Evolutionary conservation across 2,113 vertebrate species (phyloP).

Genomic region (Ailurus styani): DNA sequence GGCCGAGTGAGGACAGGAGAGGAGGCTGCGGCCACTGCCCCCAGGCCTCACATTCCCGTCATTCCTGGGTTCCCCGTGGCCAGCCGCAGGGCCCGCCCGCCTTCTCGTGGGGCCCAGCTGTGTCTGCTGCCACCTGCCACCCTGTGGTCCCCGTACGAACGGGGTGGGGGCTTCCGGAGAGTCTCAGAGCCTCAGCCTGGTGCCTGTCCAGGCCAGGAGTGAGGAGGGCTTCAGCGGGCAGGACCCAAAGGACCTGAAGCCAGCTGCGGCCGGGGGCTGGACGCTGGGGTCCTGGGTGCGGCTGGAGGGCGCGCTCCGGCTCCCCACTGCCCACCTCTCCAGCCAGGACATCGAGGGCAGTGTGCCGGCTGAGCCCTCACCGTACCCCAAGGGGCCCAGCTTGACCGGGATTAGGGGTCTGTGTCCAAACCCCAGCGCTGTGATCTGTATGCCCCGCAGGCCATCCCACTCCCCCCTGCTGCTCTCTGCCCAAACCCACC

Average conservation of each 20-base stretch:
- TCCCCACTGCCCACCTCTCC: rapidly evolving
- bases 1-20: neutral
- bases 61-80: neutral
- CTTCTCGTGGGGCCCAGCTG: rapidly evolving
- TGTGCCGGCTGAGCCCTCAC: rapidly evolving
- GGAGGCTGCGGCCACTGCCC: neutral
- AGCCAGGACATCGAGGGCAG: neutral
- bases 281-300: rapidly evolving
- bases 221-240: neutral
- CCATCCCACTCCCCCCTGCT: neutral
- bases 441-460: rapidly evolving
- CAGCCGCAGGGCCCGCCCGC: rapidly evolving
- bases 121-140: neutral
- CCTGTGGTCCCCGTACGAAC: neutral
- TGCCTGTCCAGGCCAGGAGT: rapidly evolving
- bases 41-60: neutral
- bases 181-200: neutral
- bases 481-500: neutral
- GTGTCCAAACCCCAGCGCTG: too few relatives aligned
- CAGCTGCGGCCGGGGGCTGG: rapidly evolving
- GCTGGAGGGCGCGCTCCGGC: neutral
- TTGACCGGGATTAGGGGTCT: neutral
- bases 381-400: neutral
- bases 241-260: neutral
- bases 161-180: rapidly evolving